Percentiles rank a stretch among this genome's conserved stretches.
phyloP scores from a whole-genome alignment of 92 coral and sea anemone species.

The Porites divaricata region DNA sequence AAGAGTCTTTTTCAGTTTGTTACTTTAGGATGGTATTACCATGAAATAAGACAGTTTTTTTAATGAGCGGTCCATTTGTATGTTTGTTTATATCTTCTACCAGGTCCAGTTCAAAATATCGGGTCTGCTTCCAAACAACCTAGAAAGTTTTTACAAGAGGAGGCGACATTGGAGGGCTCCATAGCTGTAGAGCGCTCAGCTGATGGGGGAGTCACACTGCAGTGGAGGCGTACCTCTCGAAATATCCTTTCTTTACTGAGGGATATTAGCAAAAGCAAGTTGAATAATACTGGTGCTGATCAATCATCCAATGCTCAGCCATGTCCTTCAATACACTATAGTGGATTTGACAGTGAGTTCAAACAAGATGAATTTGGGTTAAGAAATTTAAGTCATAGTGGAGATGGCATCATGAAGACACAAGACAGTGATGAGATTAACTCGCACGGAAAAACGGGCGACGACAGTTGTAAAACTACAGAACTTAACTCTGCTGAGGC shows the following conservation, averaged over 20 bases:
- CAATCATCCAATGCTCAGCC: background rate
- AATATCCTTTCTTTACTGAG: background rate
- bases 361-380: background rate
- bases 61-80: background rate
- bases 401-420: background rate
- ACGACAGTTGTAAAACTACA: background rate
- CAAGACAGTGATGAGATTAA: background rate
- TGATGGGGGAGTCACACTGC: constrained; percentile 17
- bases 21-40: background rate
- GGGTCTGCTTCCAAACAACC: background rate
- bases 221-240: constrained; percentile 6
- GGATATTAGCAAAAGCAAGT: background rate
- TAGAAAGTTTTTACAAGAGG: constrained; percentile 9
- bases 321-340: background rate
- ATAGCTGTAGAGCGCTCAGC: constrained; percentile 15
- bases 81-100: background rate
- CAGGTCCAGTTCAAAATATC: background rate
- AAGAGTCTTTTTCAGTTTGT: background rate
- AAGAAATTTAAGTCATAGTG: background rate
- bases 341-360: background rate
- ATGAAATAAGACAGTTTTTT: too few species aligned
- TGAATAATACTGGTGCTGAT: background rate
- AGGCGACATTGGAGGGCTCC: constrained; percentile 31
- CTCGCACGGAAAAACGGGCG: background rate
- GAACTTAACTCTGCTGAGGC: background rate